Evolutionary conservation across 37 sponge, comb jelly and placozoan genomes (phyloP), one percentile per base, ranked within the genome.

Genomic region (Axinella damicornis): DNA sequence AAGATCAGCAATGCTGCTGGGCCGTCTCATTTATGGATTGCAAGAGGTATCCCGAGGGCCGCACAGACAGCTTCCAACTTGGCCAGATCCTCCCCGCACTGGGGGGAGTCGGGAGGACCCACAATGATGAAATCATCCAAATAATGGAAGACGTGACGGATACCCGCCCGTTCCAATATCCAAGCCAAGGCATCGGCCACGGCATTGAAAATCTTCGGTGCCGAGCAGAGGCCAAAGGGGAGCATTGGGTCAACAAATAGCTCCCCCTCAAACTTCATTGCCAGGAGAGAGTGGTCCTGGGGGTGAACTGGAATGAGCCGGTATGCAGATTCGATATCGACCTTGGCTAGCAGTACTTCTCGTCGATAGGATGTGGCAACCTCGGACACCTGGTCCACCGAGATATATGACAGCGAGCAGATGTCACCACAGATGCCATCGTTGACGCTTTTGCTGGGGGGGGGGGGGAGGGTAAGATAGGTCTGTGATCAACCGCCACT

Each of bases 71-170:
- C 32, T 9, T 62, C 13, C 20, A 74, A 17, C n/a, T 20, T 56
- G 6, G n/a, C 14, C 11, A 73, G 35, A 33, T 74, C 27, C 11
- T 35, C 32, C 27, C 32, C 37, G 37, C 57, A 39, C 31, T 37
- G 20, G 28, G 32, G 28, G 2, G 85, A 55, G 13, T 80, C 72
- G 0, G 74, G 70, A 5, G 72, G 67, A n/a, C 80, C 87, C 2
- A 39, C 21, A 13, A 68, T 30, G 25, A 53, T 22, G 53, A 86
- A 85, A 68, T 86, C 79, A 38, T 86, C 87, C 40, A 86, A 57
- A 28, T 79, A 79, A 31, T 69, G 70, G 5, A 1, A 24, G 36
- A 34, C 5, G 35, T 69, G 21, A 6, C 20, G 1, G 12, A 69
- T 35, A 14, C 70, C 70, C 5, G 6, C 5, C 34, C 35, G 35